Conservation (phyloP, 1,140 invertebrate genomes). For the Tribolium castaneum region DNA sequence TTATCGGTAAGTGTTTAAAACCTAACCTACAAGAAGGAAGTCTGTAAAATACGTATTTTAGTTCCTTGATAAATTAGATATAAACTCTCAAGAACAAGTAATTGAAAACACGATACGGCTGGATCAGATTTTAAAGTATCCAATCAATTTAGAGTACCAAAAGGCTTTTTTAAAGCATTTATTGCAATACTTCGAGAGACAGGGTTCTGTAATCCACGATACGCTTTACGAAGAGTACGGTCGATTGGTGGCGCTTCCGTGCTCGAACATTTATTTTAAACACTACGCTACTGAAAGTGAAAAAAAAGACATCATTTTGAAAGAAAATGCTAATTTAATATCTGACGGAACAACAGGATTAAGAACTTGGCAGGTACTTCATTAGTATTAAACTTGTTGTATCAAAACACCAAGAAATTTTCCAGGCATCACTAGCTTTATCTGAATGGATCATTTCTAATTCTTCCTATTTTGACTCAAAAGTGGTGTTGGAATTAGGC, state of each 20-base stretch:
- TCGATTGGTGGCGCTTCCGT: constrained; percentile 58
- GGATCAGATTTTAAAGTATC: constrained; percentile 62
- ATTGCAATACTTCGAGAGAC: constrained; percentile 64
- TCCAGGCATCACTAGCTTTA: constrained; percentile 65
- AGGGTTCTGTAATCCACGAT: constrained; percentile 62
- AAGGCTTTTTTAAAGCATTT: constrained; percentile 66
- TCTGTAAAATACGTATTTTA: constrained; percentile 49
- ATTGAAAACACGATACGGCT: constrained; percentile 64
- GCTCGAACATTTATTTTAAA: constrained; percentile 62
- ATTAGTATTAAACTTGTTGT: not conserved
- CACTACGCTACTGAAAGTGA: constrained; percentile 64
- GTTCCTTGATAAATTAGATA: constrained; percentile 46
- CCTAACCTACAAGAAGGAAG: not conserved
- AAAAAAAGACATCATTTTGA: constrained; percentile 63
- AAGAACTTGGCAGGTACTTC: constrained; percentile 66
- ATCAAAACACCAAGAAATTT: constrained; percentile 1
- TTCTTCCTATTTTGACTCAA: constrained; percentile 60
- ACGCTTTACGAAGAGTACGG: constrained; percentile 65
- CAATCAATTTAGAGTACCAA: constrained; percentile 66
- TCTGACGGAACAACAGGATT: constrained; percentile 71
- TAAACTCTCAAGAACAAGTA: constrained; percentile 62
- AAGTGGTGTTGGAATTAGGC: constrained; percentile 69
- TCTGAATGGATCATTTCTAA: constrained; percentile 68
- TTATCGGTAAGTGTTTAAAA: constrained; percentile 59
- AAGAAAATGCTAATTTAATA: constrained; percentile 68